A percentile compares a stretch with the other conserved stretches of the same genome.
Evolutionary conservation across 2,113 vertebrate genomes (phyloP).

Genomic region (Macrotus californicus): DNA sequence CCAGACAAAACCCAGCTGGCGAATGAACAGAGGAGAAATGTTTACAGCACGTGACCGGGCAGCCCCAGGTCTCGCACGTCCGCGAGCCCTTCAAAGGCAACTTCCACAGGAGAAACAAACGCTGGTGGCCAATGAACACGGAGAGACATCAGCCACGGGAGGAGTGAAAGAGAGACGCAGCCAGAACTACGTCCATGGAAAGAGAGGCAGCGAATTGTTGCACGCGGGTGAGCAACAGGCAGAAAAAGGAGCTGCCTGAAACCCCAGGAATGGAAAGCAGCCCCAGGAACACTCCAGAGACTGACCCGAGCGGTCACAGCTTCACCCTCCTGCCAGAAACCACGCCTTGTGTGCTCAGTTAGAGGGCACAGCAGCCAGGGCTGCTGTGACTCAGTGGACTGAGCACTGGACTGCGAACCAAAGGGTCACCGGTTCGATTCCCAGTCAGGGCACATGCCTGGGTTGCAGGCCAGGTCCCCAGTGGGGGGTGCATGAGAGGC

Average conservation of each 20-base stretch:
- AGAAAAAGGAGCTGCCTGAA: not conserved
- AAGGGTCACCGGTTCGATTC: no score
- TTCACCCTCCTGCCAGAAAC: not conserved
- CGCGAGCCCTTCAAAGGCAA: not conserved
- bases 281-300: not conserved
- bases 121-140: rapidly evolving
- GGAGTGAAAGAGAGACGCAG: not conserved
- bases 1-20: not conserved
- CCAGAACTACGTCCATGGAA: not conserved
- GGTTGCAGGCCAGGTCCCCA: no score
- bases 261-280: not conserved
- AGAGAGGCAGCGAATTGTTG: rapidly evolving
- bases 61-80: not conserved
- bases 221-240: not conserved
- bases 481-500: no score
- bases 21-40: not conserved
- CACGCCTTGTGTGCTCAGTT: rapidly evolving
- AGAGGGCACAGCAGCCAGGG: not conserved
- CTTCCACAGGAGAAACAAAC: not conserved
- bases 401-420: no score
- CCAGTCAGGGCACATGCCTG: no score
- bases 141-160: rapidly evolving
- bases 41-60: rapidly evolving
- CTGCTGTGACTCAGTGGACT: no score
- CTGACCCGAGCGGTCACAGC: not conserved